Percentiles rank a stretch among this genome's conserved stretches.
Evolutionary conservation across 2,888 invertebrate species (phyloP).

Genomic region (Drosophila mimetica): DNA sequence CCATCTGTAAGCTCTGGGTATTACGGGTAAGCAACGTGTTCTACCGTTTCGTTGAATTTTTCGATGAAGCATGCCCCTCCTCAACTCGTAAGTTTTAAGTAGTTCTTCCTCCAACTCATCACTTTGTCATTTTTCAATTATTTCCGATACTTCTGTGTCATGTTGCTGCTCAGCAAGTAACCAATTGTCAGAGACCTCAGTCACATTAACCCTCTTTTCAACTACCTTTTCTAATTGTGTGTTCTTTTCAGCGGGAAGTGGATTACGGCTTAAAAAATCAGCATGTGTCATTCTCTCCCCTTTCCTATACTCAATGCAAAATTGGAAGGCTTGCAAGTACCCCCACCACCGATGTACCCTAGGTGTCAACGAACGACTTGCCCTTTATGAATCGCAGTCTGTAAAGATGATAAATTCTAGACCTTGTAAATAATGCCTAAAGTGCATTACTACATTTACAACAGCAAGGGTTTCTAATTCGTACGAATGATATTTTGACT

Average conservation of each 20-base stretch:
- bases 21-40: not conserved
- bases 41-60: not conserved
- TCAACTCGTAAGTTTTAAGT: not conserved
- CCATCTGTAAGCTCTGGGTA: not conserved
- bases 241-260: not conserved
- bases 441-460: too few species aligned
- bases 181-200: not conserved
- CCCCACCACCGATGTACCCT: too few species aligned
- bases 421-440: too few species aligned
- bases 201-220: not conserved
- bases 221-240: slow-evolving; percentile 1
- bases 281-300: not conserved
- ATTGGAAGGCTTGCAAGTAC: too few species aligned
- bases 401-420: too few species aligned
- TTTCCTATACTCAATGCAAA: not conserved
- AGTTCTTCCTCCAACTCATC: not conserved
- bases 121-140: not conserved
- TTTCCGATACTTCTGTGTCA: not conserved
- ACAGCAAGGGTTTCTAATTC: too few species aligned
- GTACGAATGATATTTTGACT: too few species aligned
- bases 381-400: too few species aligned
- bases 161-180: not conserved
- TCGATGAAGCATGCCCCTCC: not conserved
- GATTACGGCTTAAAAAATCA: not conserved
- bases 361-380: too few species aligned